Conservation (phyloP, 1,140 invertebrate species). For the Drosophila orena region DNA sequence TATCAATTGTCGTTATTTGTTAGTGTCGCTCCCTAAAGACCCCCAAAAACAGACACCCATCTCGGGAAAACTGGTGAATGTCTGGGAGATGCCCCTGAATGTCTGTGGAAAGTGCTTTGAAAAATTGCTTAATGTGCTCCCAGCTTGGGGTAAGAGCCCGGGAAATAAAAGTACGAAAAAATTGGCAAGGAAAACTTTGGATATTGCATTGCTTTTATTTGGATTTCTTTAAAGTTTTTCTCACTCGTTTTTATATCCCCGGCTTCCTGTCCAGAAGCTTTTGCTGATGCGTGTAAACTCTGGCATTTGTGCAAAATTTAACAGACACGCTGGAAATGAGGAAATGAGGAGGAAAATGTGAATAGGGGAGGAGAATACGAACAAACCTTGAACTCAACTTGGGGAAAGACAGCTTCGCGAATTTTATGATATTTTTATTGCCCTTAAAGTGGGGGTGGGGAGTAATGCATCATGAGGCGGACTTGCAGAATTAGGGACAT, state of each 20-base stretch:
- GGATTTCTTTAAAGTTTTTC: slow-evolving; percentile 51
- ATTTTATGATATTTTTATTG: slow-evolving; percentile 49
- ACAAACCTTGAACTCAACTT: slow-evolving; percentile 27
- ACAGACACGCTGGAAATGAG: slow-evolving; percentile 35
- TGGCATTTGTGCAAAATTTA: slow-evolving; percentile 59
- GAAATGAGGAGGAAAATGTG: slow-evolving; percentile 1
- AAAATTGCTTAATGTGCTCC: slow-evolving; percentile 64
- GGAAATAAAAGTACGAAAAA: slow-evolving; percentile 26
- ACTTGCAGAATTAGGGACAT: background rate
- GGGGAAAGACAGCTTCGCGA: slow-evolving; percentile 12
- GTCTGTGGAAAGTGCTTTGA: slow-evolving; percentile 63
- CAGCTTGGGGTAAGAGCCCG: slow-evolving; percentile 7
- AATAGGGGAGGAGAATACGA: slow-evolving; percentile 1
- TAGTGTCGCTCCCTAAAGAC: slow-evolving; percentile 46
- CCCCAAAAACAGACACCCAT: slow-evolving; percentile 37
- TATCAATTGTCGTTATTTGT: slow-evolving; percentile 73
- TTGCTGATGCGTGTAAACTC: slow-evolving; percentile 62
- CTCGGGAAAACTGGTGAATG: background rate
- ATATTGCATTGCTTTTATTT: slow-evolving; percentile 65
- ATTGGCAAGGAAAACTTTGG: slow-evolving; percentile 52
- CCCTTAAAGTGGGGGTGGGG: slow-evolving; percentile 1
- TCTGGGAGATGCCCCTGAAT: slow-evolving; percentile 42
- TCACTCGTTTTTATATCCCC: slow-evolving; percentile 31
- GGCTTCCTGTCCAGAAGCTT: slow-evolving; percentile 33
- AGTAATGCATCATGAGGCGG: slow-evolving; percentile 7